phyloP scores from a whole-genome alignment of 2,797 vertebrate genomes.

The Cuniculus paca region DNA sequence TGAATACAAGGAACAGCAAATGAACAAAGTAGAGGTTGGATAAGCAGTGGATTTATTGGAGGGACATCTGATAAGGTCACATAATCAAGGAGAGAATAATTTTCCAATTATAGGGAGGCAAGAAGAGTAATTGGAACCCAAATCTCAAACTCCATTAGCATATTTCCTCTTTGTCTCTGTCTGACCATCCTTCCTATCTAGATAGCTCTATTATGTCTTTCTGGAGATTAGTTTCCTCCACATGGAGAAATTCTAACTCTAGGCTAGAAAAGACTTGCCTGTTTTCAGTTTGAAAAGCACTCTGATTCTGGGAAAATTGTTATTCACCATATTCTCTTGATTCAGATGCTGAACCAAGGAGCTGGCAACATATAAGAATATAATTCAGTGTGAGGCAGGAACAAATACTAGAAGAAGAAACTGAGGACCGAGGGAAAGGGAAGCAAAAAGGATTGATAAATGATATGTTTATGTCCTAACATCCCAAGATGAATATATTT shows the following conservation, averaged over 20 bases:
- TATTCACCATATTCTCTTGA: not conserved
- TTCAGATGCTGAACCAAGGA: not conserved
- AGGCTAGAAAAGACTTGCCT: not conserved
- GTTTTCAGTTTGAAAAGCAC: slow-evolving; percentile 40
- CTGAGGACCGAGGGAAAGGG: no score
- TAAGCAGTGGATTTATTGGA: slow-evolving; percentile 28
- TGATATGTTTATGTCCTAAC: not conserved
- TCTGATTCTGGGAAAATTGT: not conserved
- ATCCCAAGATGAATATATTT: not conserved
- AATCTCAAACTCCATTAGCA: not conserved
- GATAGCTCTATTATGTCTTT: not conserved
- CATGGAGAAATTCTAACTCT: not conserved
- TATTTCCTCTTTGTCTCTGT: not conserved
- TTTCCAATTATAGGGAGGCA: not conserved
- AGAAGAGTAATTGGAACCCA: not conserved
- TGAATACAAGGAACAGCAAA: not conserved
- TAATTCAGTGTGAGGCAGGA: not conserved
- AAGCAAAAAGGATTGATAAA: not conserved
- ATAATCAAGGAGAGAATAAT: slow-evolving; percentile 47
- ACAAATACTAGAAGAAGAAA: not conserved
- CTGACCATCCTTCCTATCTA: not conserved
- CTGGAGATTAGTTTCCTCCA: not conserved
- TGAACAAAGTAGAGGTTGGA: not conserved
- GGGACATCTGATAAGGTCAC: not conserved
- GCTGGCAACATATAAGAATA: not conserved